These are phyloP conservation scores for Apis dorsata DNA, from an alignment of 1,140 invertebrate genomes.

Conservation along the genomic window DNA sequence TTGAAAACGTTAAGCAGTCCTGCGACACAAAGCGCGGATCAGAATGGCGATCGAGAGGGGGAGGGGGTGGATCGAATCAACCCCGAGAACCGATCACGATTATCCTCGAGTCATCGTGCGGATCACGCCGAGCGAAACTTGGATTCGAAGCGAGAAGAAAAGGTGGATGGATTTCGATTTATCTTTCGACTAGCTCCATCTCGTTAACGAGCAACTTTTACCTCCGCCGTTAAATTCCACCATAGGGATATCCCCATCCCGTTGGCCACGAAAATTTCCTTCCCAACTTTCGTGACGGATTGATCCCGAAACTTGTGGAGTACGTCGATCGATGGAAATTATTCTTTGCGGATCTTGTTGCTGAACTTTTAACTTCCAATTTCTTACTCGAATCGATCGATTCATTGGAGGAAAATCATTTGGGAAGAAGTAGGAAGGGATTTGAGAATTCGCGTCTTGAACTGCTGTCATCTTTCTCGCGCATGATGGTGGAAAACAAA, in stretches of 20 bases:
- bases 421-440: no score
- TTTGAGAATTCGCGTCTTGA: no score
- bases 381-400: background rate
- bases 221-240: slow-evolving; percentile 52
- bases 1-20: background rate
- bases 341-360: background rate
- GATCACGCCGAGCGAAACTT: slow-evolving; percentile 5
- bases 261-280: background rate
- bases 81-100: slow-evolving; percentile 32
- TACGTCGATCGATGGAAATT: background rate
- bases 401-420: background rate
- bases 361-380: background rate
- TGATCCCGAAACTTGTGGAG: background rate
- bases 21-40: background rate
- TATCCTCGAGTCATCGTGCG: slow-evolving; percentile 33
- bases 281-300: background rate
- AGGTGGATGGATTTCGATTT: slow-evolving; percentile 52
- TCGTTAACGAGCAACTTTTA: slow-evolving; percentile 51
- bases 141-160: slow-evolving; percentile 38
- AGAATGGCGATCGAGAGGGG: no score
- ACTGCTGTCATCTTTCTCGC: no score
- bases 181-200: slow-evolving; percentile 54
- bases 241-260: background rate
- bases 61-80: background rate
- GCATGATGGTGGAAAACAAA: no score